Percentiles rank a stretch among this genome's conserved stretches.
Conservation (phyloP, 30 jellyfish, hydroid and myxozoan genomes). For the Calvadosia cruxmelitensis region DNA sequence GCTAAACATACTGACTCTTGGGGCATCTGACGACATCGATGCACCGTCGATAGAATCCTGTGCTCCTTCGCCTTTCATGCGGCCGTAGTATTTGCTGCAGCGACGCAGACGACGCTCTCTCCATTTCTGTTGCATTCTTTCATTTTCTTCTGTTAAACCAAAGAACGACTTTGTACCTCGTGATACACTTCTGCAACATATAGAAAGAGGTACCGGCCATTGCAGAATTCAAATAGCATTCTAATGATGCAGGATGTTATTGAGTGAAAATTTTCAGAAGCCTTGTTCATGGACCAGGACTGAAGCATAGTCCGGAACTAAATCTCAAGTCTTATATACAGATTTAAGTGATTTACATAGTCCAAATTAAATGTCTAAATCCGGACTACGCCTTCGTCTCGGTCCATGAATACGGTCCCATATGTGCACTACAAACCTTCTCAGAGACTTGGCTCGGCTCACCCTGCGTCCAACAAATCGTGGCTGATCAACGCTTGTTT, state of each 20-base stretch:
- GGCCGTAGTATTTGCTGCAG: conserved; percentile 50
- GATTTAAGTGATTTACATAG: too few relatives aligned
- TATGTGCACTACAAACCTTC: conserved; percentile 27
- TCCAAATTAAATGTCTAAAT: too few relatives aligned
- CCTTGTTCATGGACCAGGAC: too few relatives aligned
- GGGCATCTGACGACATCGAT: conserved; percentile 5
- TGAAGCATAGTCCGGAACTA: too few relatives aligned
- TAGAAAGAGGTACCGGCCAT: too few relatives aligned
- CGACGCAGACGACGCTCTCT: conserved; percentile 45
- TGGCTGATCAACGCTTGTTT: background rate
- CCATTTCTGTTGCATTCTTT: conserved; percentile 47
- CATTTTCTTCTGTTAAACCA: conserved; percentile 33
- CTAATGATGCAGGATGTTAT: background rate
- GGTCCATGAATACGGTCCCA: background rate
- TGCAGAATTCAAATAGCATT: background rate
- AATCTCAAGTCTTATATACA: too few relatives aligned
- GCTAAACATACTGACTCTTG: conserved; percentile 22
- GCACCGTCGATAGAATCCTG: conserved; percentile 22
- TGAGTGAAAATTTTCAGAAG: background rate
- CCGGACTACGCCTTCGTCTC: too few relatives aligned
- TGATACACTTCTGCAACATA: conserved; percentile 40
- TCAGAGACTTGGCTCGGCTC: conserved; percentile 44
- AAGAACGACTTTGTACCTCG: conserved; percentile 30
- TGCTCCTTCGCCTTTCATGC: conserved; percentile 27
- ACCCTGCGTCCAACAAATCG: conserved; percentile 3